Conservation (phyloP, 2,888 invertebrate species). For the Diadegma fenestrale region DNA sequence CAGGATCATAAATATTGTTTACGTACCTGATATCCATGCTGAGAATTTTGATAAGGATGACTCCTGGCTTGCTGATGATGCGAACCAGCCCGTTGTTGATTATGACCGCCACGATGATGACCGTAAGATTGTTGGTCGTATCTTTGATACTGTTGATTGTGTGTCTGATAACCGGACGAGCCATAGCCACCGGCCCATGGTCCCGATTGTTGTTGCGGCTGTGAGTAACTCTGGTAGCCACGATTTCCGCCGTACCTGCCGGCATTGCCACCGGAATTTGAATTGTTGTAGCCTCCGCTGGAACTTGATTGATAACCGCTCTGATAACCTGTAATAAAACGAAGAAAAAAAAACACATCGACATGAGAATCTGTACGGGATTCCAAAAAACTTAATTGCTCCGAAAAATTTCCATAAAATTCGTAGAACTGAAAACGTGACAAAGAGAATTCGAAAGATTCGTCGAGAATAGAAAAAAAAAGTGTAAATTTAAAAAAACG, state of each 20-base stretch:
- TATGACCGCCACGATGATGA: constrained; percentile 40
- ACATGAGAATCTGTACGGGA: background rate
- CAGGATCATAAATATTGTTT: too few species aligned
- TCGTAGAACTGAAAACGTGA: background rate
- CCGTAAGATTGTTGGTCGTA: constrained; percentile 65
- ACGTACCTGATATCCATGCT: constrained; percentile 72
- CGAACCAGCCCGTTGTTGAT: constrained; percentile 37
- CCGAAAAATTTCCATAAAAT: too few species aligned
- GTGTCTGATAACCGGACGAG: constrained; percentile 68
- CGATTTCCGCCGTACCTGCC: constrained; percentile 68
- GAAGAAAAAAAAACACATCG: constrained; percentile 31
- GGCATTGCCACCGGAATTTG: constrained; percentile 61
- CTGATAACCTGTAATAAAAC: constrained; percentile 76
- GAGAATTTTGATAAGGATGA: constrained; percentile 72
- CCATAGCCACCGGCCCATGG: constrained; percentile 76
- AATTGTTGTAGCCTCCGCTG: constrained; percentile 68
- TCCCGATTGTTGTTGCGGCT: constrained; percentile 67
- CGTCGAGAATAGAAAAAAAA: background rate
- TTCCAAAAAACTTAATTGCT: background rate
- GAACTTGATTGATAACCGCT: constrained; percentile 76
- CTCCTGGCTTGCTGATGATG: constrained; percentile 62
- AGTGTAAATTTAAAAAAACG: too few species aligned
- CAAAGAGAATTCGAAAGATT: background rate
- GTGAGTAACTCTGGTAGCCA: constrained; percentile 69
- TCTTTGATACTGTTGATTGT: constrained; percentile 67